A percentile compares a stretch with the other conserved stretches of the same genome.
phyloP scores from a whole-genome alignment of 2,113 vertebrate genomes.

The Notechis scutatus region DNA sequence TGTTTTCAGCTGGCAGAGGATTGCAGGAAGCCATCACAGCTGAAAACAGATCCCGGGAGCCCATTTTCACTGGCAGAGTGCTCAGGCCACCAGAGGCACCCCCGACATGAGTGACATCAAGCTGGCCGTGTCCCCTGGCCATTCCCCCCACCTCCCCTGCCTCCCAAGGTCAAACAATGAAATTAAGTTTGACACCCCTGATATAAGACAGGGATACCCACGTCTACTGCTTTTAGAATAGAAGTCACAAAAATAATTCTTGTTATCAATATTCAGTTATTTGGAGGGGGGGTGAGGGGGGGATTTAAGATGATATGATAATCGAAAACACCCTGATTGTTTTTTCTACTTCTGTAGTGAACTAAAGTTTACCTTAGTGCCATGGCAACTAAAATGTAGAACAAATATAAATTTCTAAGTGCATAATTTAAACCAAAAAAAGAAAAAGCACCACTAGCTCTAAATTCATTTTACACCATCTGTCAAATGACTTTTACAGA shows the following conservation, averaged over 20 bases:
- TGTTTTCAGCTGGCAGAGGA: no score
- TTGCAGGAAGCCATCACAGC: no score
- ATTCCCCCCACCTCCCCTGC: no score
- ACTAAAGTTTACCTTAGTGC: constrained; percentile 1
- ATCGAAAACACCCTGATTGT: not conserved
- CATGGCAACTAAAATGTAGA: constrained; percentile 25
- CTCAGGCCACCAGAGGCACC: no score
- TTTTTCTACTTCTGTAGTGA: not conserved
- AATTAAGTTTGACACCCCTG: no score
- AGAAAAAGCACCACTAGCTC: not conserved
- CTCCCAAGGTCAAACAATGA: no score
- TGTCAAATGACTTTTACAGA: constrained; percentile 22
- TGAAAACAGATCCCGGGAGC: no score
- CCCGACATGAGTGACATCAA: no score
- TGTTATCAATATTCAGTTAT: not conserved
- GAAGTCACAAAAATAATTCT: not conserved
- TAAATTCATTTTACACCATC: constrained; percentile 11
- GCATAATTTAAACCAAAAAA: not conserved
- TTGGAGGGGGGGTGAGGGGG: not conserved
- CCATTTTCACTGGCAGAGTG: no score
- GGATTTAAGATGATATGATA: not conserved
- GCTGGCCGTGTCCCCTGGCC: no score
- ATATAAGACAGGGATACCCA: not conserved
- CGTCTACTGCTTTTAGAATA: not conserved
- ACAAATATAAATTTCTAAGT: constrained; percentile 14